These are phyloP conservation scores for Tonatia bakeri DNA, from an alignment of 2,113 vertebrate genomes.

Conservation along the genomic window DNA sequence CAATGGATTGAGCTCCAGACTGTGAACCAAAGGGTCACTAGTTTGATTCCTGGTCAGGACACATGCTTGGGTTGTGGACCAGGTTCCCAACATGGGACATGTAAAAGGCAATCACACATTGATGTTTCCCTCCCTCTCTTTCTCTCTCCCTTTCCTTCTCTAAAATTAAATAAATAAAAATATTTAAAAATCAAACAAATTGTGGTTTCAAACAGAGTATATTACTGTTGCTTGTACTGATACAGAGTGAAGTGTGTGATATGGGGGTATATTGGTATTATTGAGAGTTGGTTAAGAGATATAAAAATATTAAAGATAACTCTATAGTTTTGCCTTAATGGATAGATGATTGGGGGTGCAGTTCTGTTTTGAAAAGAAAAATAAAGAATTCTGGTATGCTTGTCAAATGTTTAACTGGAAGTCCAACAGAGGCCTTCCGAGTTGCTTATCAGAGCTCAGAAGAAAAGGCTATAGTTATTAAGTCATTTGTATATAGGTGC, in stretches of 20 bases:
- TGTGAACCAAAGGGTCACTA: too few relatives aligned
- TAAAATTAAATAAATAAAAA: too few relatives aligned
- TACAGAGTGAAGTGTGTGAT: background rate
- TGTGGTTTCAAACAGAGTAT: fast-evolving
- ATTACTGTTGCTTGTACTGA: background rate
- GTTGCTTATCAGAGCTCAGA: background rate
- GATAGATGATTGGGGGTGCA: background rate
- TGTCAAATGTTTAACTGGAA: background rate
- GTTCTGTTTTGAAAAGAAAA: background rate
- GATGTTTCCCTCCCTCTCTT: too few relatives aligned
- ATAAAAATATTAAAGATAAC: background rate
- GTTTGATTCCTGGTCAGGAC: too few relatives aligned
- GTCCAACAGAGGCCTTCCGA: background rate
- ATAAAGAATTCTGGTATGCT: background rate
- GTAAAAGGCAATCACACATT: too few relatives aligned
- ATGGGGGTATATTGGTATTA: background rate
- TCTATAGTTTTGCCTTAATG: background rate
- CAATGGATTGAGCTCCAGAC: too few relatives aligned
- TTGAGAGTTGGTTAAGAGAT: background rate
- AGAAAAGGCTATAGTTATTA: background rate
- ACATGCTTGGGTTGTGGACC: too few relatives aligned
- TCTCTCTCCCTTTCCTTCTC: too few relatives aligned
- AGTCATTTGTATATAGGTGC: background rate
- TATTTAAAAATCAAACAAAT: too few relatives aligned
- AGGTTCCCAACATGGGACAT: too few relatives aligned